Evolutionary conservation across 1,140 invertebrate species (phyloP), one percentile per base, ranked within the genome.

Genomic region (Drosophila busckii): DNA sequence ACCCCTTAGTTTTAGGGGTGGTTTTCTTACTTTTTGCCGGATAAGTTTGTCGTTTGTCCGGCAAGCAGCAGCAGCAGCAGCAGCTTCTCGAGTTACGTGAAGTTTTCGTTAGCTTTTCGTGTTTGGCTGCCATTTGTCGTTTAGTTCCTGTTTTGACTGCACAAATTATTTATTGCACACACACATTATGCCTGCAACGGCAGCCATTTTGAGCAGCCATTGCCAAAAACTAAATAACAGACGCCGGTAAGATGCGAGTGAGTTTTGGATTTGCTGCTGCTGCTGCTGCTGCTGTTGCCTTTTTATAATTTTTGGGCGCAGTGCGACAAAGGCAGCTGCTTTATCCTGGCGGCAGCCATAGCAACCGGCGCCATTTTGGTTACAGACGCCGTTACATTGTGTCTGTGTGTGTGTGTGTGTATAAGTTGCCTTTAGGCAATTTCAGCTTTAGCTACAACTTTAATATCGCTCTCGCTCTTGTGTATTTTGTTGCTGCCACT

Each of bases 101-200:
- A 13, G 15, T 49, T 12, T 23, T 29, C 15, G 23, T 13, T 37
- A 45, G 31, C 53, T 40, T 23, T 55, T 40, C 6, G 41, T 40
- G 41, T 63, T 63, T 44, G 58, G 50, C 37, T 63, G 31, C 40
- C 60, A 63, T 63, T 63, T 63, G 60, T 59, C 54, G 46, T 45
- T 50, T 50, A 52, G 54, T 50, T 63, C 54, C 60, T 63, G 60
- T 63, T 63, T 59, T 63, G 60, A 63, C 60, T 63, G 60, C 44
- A 58, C 49, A 61, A 48, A 55, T 62, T 55, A 55, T 61, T 31
- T 45, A 19, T 28, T 22, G 42, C 53, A n/a, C n/a, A n/a, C n/a
- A n/a, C n/a, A n/a, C 59, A 46, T 41, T 62, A 42, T 42, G 56
- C 23, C 34, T 17, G 12, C 41, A 48, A 28, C 12, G 52, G 35